Percentiles rank a stretch among this genome's conserved stretches.
These are phyloP conservation scores for Misgurnus anguillicaudatus DNA, from an alignment of 2,113 vertebrate genomes.

Conservation along the genomic window DNA sequence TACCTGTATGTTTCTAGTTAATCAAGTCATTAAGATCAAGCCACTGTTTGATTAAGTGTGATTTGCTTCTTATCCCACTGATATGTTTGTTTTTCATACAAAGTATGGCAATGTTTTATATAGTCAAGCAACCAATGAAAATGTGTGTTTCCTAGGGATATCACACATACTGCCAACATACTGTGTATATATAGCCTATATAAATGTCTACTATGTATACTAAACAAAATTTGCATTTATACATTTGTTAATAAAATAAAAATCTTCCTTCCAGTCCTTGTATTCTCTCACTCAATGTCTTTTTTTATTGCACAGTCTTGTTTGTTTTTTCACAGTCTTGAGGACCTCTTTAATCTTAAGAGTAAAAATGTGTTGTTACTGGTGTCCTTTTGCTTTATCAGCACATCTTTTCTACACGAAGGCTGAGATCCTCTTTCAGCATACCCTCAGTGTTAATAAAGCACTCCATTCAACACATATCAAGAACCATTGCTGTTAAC, in stretches of 20 bases:
- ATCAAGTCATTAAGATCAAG: background rate
- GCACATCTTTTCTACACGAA: background rate
- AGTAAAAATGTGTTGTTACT: background rate
- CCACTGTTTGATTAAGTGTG: background rate
- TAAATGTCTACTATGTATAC: too few relatives aligned
- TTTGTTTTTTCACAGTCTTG: background rate
- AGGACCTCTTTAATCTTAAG: background rate
- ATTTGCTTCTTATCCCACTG: background rate
- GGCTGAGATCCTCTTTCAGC: background rate
- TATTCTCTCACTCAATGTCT: background rate
- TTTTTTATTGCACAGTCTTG: background rate
- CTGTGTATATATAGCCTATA: too few relatives aligned
- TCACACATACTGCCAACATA: background rate
- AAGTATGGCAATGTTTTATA: background rate
- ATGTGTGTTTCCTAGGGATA: background rate
- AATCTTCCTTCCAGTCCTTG: background rate
- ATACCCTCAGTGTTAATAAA: conserved; percentile 9
- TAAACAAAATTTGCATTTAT: too few relatives aligned
- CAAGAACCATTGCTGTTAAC: background rate
- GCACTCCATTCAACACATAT: background rate
- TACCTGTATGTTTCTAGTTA: background rate
- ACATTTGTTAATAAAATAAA: too few relatives aligned
- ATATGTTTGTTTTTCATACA: background rate
- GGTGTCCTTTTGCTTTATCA: background rate
- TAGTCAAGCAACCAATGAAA: background rate